These are phyloP conservation scores for Myotis lucifugus DNA, from an alignment of 2,113 vertebrate genomes.

Conservation along the genomic window DNA sequence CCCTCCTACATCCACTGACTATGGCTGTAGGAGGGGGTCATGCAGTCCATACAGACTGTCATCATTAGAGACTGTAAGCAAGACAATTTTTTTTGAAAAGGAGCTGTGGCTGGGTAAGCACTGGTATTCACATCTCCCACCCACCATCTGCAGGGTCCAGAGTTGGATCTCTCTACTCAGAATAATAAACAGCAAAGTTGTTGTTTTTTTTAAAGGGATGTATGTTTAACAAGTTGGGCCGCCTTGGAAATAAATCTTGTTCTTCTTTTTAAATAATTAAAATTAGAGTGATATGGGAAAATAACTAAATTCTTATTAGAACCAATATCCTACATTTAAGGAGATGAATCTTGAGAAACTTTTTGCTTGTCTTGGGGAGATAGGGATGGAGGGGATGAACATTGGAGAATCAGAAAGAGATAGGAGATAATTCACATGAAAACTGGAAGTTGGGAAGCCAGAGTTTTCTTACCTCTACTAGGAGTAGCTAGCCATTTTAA, in stretches of 20 bases:
- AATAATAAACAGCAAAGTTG: neutral
- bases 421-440: neutral
- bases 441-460: neutral
- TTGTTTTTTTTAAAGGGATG: neutral
- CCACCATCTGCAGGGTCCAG: neutral
- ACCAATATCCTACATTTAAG: neutral
- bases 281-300: neutral
- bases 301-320: neutral
- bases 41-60: no score
- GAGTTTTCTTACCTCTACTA: neutral
- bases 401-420: neutral
- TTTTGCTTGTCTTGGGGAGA: neutral
- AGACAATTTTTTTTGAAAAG: neutral
- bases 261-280: constrained; percentile 6
- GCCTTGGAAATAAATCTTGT: neutral
- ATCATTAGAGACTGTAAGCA: neutral
- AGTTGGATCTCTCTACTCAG: neutral
- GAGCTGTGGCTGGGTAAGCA: neutral
- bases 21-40: neutral
- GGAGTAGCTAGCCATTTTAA: neutral
- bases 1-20: neutral
- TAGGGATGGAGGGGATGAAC: neutral
- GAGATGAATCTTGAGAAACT: neutral
- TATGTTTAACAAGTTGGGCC: neutral
- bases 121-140: neutral